phyloP scores from a whole-genome alignment of 1,140 invertebrate species.

The Cherax quadricarinatus region DNA sequence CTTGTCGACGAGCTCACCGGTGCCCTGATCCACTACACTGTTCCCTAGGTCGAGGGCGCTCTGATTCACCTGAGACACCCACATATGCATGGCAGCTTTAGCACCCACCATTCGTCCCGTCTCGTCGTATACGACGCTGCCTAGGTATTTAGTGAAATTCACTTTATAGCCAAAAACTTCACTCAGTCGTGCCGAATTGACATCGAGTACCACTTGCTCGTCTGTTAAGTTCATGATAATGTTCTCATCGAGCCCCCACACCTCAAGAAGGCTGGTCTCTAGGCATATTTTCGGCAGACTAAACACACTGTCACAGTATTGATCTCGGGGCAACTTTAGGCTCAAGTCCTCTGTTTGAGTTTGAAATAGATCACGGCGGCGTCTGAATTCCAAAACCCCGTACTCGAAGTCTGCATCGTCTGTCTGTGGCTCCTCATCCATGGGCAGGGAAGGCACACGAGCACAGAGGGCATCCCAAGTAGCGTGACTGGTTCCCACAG shows the following conservation, averaged over 20 bases:
- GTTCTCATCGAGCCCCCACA: conserved; percentile 69
- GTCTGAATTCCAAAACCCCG: conserved; percentile 20
- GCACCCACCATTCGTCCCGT: conserved; percentile 82
- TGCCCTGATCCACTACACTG: conserved; percentile 84
- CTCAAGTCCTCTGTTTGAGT: conserved; percentile 43
- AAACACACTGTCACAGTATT: conserved; percentile 59
- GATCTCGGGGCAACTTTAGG: conserved; percentile 54
- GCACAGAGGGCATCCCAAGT: conserved; percentile 61
- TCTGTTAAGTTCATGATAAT: conserved; percentile 66
- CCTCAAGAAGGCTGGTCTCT: conserved; percentile 71
- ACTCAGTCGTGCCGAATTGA: conserved; percentile 76
- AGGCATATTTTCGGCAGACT: conserved; percentile 62
- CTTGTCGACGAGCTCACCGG: conserved; percentile 83
- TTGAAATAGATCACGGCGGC: conserved; percentile 4
- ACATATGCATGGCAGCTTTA: conserved; percentile 81
- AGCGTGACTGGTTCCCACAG: conserved; percentile 31
- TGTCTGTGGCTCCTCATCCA: not conserved
- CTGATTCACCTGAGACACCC: conserved; percentile 84
- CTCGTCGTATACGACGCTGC: conserved; percentile 81
- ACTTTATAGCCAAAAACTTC: conserved; percentile 82
- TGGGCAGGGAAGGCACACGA: conserved; percentile 64
- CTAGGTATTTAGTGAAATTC: conserved; percentile 82
- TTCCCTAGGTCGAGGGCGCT: conserved; percentile 82
- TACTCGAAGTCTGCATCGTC: conserved; percentile 66
- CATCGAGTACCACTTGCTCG: conserved; percentile 60